Evolutionary conservation across 2,888 invertebrate genomes (phyloP).

Genomic region (Leucozona laternaria): DNA sequence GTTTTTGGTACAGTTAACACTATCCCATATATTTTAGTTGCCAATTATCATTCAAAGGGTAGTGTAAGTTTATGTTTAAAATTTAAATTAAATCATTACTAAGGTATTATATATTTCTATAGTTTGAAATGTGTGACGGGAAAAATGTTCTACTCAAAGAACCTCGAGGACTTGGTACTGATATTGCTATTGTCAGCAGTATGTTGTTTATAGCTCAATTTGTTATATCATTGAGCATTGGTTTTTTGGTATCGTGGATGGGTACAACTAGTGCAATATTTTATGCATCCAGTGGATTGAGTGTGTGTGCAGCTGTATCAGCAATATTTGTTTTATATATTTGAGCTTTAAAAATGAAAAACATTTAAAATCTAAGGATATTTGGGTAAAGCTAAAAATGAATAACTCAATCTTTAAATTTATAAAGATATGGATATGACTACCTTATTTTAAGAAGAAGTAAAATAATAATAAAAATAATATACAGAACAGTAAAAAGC

Average conservation of each 20-base stretch:
- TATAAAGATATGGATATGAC: too few relatives aligned
- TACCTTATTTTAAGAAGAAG: too few relatives aligned
- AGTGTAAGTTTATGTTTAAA: constrained; percentile 80
- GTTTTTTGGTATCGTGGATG: constrained; percentile 81
- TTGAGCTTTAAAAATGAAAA: constrained; percentile 59
- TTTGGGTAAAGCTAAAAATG: too few relatives aligned
- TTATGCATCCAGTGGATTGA: constrained; percentile 82
- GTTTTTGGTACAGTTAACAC: constrained; percentile 83
- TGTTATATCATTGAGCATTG: constrained; percentile 82
- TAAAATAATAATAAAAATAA: too few relatives aligned
- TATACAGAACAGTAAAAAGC: too few relatives aligned
- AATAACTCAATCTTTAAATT: too few relatives aligned
- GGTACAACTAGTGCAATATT: constrained; percentile 82
- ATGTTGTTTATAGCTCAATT: constrained; percentile 84
- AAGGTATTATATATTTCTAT: constrained; percentile 38
- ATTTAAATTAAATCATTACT: neutral
- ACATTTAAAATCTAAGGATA: neutral
- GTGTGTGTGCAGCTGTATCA: constrained; percentile 81
- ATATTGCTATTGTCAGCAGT: constrained; percentile 83
- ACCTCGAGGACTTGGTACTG: constrained; percentile 83
- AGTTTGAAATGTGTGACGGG: constrained; percentile 81
- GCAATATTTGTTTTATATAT: constrained; percentile 83
- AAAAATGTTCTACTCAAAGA: constrained; percentile 82
- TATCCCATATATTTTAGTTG: constrained; percentile 83
- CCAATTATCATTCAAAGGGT: constrained; percentile 83